Base-by-base conservation (phyloP, 2,888 invertebrate genomes). In the Cabera pusaria region DNA sequence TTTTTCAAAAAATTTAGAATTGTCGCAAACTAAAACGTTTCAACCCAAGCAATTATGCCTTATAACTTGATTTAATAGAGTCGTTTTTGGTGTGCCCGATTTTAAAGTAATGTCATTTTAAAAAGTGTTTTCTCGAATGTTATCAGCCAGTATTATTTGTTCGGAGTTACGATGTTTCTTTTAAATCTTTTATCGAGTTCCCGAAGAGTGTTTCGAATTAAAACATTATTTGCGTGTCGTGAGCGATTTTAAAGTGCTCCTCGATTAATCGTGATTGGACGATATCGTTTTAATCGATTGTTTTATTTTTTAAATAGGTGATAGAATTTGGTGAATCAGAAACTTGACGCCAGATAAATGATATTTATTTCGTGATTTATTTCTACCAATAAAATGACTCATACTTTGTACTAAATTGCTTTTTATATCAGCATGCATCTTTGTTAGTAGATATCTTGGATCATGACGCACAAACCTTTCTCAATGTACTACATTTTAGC, bases 71-170 rank as follows among this genome's bases (percentile, higher is more conserved):
- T 0, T 0, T 0, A 0, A 10, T 60, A 72, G 57, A 48, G 67
- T 43, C 38, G 7, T 38, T 46, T 64, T 67, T 67, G 6, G 27
- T 8, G 36, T 53, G 43, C 1, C 3, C 8, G 1, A 8, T 22
- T 21, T 24, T 29, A n/a, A 39, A 56, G 56, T 62, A 65, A 2
- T 0, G 36, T 12, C 23, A 20, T 37, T 45, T 38, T 28, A 6
- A 4, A 27, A 8, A 26, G 59, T 52, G 62, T 69, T 72, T 60
- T 64, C 64, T 64, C 64, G 44, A 69, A 74, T 70, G 71, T 79
- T 84, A 85, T 83, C 82, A 72, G 73, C 62, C 66, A 70, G 64
- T 65, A 66, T 79, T 80, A 80, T 82, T 83, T 73, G 78, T 66
- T 74, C 68, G 59, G 61, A 64, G 72, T 77, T 76, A 72, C 71